Evolutionary conservation across 2,797 vertebrate genomes (phyloP).

Genomic region (Characodon lateralis): DNA sequence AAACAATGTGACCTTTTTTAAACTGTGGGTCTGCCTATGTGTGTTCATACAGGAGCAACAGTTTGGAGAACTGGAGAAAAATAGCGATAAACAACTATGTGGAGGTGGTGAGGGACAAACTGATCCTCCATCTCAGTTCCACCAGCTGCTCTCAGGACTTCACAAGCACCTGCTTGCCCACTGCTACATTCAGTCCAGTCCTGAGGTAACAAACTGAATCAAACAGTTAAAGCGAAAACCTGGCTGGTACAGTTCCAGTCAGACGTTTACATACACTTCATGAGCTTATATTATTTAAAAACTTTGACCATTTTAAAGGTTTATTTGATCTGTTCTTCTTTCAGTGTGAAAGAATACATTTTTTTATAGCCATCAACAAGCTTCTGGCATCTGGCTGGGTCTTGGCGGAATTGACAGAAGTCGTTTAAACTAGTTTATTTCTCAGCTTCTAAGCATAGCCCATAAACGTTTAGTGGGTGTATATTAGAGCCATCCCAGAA

Average conservation of each 20-base stretch:
- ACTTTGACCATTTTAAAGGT: background rate
- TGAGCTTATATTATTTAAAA: background rate
- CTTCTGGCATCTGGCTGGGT: too few species aligned
- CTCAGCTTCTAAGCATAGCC: too few species aligned
- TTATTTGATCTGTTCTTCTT: background rate
- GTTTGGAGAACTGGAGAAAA: constrained; percentile 86
- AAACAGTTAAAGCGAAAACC: background rate
- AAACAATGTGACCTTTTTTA: background rate
- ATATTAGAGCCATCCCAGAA: too few species aligned
- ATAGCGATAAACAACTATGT: constrained; percentile 84
- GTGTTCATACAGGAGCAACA: constrained; percentile 77
- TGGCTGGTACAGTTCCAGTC: background rate
- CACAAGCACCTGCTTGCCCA: constrained; percentile 85
- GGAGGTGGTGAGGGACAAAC: constrained; percentile 74
- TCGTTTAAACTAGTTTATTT: too few species aligned
- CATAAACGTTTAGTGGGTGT: too few species aligned
- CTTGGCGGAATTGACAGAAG: too few species aligned
- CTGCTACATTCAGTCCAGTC: constrained; percentile 78
- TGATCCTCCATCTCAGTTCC: constrained; percentile 83
- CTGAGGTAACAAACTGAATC: constrained; percentile 67
- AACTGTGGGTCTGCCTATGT: background rate
- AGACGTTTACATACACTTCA: background rate
- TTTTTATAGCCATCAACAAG: too few species aligned
- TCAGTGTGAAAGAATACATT: background rate
- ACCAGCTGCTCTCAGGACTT: constrained; percentile 83